A percentile compares a stretch with the other conserved stretches of the same genome.
Conservation (phyloP, 2,888 invertebrate species). For the Clostera curtula region DNA sequence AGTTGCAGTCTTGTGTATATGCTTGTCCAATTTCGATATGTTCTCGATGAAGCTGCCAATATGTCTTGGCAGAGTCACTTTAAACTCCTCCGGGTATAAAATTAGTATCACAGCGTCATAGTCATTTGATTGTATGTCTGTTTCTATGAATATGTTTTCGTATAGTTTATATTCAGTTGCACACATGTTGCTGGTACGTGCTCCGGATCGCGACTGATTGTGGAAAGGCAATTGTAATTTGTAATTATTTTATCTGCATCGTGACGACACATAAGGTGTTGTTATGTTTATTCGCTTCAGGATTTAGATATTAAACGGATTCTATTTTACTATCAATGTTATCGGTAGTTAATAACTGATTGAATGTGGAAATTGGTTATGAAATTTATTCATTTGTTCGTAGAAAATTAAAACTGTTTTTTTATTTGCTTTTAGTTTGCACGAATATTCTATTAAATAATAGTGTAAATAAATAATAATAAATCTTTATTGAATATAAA, state of each 20-base stretch:
- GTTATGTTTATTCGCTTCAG: no score
- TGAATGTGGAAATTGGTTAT: no score
- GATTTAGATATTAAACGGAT: not conserved
- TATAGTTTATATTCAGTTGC: slow-evolving; percentile 42
- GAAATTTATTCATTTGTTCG: no score
- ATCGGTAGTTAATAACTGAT: no score
- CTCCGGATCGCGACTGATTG: not conserved
- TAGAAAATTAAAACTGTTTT: no score
- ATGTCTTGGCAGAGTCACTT: slow-evolving; percentile 52
- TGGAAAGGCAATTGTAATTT: no score
- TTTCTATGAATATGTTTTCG: slow-evolving; percentile 62
- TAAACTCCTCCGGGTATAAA: slow-evolving; percentile 67
- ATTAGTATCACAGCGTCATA: slow-evolving; percentile 80
- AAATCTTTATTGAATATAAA: no score
- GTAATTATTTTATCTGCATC: no score
- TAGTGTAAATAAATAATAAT: no score
- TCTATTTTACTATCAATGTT: not conserved
- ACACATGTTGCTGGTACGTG: not conserved
- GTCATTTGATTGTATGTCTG: slow-evolving; percentile 54
- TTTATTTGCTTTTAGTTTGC: no score
- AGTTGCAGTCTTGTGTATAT: slow-evolving; percentile 62
- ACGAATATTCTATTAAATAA: no score
- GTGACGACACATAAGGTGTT: no score
- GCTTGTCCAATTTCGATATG: slow-evolving; percentile 46
- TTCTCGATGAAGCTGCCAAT: slow-evolving; percentile 49